These are phyloP conservation scores for Stomorhina lunata DNA, from an alignment of 2,888 invertebrate species.

Conservation along the genomic window DNA sequence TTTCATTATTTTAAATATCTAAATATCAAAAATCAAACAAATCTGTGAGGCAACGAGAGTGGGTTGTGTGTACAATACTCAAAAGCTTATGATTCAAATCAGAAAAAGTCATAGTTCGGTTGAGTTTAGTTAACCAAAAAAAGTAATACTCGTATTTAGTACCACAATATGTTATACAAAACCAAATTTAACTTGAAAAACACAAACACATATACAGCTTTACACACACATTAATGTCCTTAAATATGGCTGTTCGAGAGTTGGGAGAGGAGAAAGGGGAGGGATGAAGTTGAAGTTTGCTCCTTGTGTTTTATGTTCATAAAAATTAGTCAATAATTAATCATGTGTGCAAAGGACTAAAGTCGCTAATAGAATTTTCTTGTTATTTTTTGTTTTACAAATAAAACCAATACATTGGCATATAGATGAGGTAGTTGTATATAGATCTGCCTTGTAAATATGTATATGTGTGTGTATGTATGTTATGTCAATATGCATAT, in stretches of 20 bases:
- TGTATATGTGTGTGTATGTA: background rate
- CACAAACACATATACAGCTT: background rate
- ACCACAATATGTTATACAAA: constrained; percentile 25
- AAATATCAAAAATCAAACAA: constrained; percentile 20
- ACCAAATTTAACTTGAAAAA: constrained; percentile 23
- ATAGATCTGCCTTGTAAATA: background rate
- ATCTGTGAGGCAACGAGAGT: background rate
- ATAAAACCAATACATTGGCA: constrained; percentile 34
- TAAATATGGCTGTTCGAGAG: background rate
- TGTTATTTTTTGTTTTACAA: constrained; percentile 38
- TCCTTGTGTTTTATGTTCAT: constrained; percentile 62
- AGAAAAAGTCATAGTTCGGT: constrained; percentile 29
- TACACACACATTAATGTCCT: background rate
- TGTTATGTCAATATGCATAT: constrained; percentile 1
- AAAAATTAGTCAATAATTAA: constrained; percentile 79
- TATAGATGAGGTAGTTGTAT: background rate
- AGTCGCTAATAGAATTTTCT: constrained; percentile 72
- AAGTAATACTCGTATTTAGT: too few relatives aligned
- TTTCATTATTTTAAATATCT: constrained; percentile 26
- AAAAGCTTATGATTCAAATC: constrained; percentile 60
- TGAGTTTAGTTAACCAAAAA: constrained; percentile 36
- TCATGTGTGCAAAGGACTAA: constrained; percentile 73
- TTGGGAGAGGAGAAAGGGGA: too few relatives aligned
- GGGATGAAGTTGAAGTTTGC: too few relatives aligned
- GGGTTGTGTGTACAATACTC: constrained; percentile 48